A percentile compares a stretch with the other conserved stretches of the same genome.
These are phyloP conservation scores for Rana temporaria DNA, from an alignment of 2,113 vertebrate genomes.

Conservation along the genomic window DNA sequence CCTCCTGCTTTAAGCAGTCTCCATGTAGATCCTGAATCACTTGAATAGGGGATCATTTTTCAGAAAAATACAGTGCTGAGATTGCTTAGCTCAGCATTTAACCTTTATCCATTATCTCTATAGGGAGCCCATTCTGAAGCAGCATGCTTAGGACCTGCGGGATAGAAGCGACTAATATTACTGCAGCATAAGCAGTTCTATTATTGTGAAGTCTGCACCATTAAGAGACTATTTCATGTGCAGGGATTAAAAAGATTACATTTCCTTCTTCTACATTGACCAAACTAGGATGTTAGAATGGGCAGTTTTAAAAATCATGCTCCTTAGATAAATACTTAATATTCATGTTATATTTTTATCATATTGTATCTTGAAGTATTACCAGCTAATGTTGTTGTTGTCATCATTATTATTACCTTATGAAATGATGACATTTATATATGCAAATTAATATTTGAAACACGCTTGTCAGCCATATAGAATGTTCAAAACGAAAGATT, in stretches of 20 bases:
- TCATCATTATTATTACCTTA: too few relatives aligned
- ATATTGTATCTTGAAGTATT: too few relatives aligned
- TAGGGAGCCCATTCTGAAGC: not conserved
- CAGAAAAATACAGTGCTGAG: conserved; percentile 1
- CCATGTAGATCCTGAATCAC: conserved; percentile 8
- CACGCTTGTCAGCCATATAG: too few relatives aligned
- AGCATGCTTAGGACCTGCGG: conserved; percentile 3
- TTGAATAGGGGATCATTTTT: conserved; percentile 20
- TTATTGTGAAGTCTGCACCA: conserved; percentile 23
- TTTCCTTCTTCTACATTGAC: not conserved
- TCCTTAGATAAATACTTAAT: too few relatives aligned
- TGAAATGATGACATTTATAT: too few relatives aligned
- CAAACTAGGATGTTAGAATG: not conserved
- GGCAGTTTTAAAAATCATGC: too few relatives aligned
- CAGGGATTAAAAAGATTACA: conserved; percentile 21
- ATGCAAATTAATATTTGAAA: too few relatives aligned
- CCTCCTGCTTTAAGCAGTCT: conserved; percentile 17
- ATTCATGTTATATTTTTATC: too few relatives aligned
- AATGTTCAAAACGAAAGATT: too few relatives aligned
- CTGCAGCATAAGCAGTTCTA: conserved; percentile 41
- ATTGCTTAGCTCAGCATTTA: conserved; percentile 22
- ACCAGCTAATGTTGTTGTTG: too few relatives aligned
- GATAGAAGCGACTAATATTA: conserved; percentile 24
- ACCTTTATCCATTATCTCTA: conserved; percentile 11
- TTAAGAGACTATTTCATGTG: conserved; percentile 24